Base-by-base conservation (phyloP, 35 echinoderm and acorn worm genomes). In the Acanthaster planci region DNA sequence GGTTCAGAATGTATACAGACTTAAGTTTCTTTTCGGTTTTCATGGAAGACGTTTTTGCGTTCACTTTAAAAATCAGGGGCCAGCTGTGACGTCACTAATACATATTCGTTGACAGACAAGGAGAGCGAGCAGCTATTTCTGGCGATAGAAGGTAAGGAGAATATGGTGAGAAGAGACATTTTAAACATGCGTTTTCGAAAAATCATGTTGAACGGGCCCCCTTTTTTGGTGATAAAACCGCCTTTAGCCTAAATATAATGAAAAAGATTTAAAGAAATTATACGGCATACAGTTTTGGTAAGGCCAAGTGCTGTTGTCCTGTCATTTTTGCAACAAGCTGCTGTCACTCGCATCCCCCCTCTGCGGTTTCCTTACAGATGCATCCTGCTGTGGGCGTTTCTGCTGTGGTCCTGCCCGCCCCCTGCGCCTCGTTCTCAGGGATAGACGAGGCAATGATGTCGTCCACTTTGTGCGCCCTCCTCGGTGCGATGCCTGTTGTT, bases 401-500 rank as follows among this genome's bases (percentile, higher is more conserved):
- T 80, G 84, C 54, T 91, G 89, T 30, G 89, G 89, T 51, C 89
- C 89, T 22, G 89, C 89, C 14, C 89, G 89, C 12, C 52, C 77
- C 47, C 86, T 91, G 27, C 77, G 84, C 5, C 85, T 91, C 76
- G 39, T 52, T 21, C 40, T 91, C 37, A 42, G 67, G 51, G 86
- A 86, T 29, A 23, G 54, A 21, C 30, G 23, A 7, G 67, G 58
- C 40, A 76, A 86, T 18, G 89, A 91, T 31, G 55, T 91, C 14
- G 39, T 86, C 23, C 39, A 37, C 38, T 38, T 91, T 7, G 89
- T 91, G 3, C 89, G 89, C 38, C 89, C 83, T 38, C 35, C 60
- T 27, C 89, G 89, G 34, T 91, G 89, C 52, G 89, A 91, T 81
- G 89, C 77, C 21, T 91, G 89, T 53, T 91, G 89, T 77, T 91